A percentile compares a stretch with the other conserved stretches of the same genome.
phyloP scores from a whole-genome alignment of 1,140 invertebrate species.

The Drosophila neocordata region DNA sequence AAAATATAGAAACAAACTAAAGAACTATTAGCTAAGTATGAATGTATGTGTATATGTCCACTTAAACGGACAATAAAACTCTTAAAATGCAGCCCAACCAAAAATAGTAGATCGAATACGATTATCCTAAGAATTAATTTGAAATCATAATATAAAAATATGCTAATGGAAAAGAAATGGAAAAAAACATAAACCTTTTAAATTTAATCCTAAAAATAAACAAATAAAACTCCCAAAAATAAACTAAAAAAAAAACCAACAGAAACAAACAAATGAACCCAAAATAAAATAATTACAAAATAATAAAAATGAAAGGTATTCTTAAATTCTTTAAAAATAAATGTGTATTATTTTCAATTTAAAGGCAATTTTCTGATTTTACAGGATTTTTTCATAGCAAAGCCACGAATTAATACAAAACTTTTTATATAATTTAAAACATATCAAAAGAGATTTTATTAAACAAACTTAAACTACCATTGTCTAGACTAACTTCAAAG shows the following conservation, averaged over 20 bases:
- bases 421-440: no score
- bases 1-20: slow-evolving; percentile 28
- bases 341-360: slow-evolving; percentile 44
- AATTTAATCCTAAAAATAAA: slow-evolving; percentile 51
- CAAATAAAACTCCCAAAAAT: slow-evolving; percentile 16
- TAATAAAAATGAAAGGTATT: slow-evolving; percentile 78
- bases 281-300: slow-evolving; percentile 55
- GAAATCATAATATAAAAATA: slow-evolving; percentile 44
- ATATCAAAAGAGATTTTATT: no score
- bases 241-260: slow-evolving; percentile 48
- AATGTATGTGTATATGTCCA: slow-evolving; percentile 64
- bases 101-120: slow-evolving; percentile 23
- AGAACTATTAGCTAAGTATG: slow-evolving; percentile 68
- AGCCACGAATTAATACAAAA: no score
- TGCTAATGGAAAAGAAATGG: slow-evolving; percentile 35
- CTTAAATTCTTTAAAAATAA: slow-evolving; percentile 75
- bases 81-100: slow-evolving; percentile 54
- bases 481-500: no score
- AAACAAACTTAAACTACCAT: no score
- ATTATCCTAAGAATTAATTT: slow-evolving; percentile 38
- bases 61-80: slow-evolving; percentile 74
- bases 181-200: slow-evolving; percentile 55
- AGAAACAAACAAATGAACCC: slow-evolving; percentile 33
- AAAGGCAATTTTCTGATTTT: no score
- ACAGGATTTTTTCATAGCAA: no score